These are phyloP conservation scores for Vandiemenella viatica DNA, from an alignment of 2,888 invertebrate species.

Conservation along the genomic window DNA sequence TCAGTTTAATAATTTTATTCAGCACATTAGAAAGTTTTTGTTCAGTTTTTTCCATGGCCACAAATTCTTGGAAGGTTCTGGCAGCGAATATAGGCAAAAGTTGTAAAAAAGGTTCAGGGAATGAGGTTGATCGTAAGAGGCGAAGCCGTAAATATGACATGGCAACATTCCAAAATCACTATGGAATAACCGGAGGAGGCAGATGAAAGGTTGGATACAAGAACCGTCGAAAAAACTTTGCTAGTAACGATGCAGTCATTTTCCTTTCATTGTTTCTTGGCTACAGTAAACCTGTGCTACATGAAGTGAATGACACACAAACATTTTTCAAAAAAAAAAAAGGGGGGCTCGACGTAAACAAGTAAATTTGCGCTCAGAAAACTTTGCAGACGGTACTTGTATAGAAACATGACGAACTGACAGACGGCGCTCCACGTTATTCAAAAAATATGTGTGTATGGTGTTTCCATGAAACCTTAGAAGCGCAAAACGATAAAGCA, in stretches of 20 bases:
- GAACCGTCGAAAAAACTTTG: conserved; percentile 10
- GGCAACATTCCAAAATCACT: background rate
- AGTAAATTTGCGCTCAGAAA: conserved; percentile 4
- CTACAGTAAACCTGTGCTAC: background rate
- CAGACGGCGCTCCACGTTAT: background rate
- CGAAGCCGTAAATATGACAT: too few species aligned
- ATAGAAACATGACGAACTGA: background rate
- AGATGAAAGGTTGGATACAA: conserved; percentile 14
- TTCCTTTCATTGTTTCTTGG: background rate
- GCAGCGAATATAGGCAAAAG: background rate
- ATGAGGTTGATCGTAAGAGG: background rate
- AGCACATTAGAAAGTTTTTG: background rate
- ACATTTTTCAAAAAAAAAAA: conserved; percentile 13
- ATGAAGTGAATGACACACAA: conserved; percentile 4
- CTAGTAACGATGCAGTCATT: conserved; percentile 8
- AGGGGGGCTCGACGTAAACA: too few species aligned
- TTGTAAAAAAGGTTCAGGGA: too few species aligned
- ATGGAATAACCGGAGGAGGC: background rate
- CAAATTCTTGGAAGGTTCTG: background rate
- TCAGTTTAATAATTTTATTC: background rate
- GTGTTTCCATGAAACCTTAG: background rate
- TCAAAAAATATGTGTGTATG: background rate
- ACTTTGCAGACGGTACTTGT: background rate
- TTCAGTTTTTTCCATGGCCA: background rate
- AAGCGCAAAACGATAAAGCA: background rate